Evolutionary conservation across 2,797 vertebrate genomes (phyloP).

Genomic region (Characodon lateralis): DNA sequence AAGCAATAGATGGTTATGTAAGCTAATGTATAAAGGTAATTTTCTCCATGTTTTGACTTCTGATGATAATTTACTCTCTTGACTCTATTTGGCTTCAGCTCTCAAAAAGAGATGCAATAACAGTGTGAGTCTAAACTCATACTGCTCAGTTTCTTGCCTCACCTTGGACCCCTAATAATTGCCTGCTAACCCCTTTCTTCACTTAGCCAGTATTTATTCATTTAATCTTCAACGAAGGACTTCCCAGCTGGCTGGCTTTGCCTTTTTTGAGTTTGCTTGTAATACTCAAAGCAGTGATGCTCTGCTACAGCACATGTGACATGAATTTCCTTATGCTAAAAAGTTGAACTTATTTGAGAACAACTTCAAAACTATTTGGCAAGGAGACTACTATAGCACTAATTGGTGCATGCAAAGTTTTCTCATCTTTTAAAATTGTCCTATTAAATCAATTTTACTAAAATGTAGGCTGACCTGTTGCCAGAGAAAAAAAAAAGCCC

Average conservation of each 20-base stretch:
- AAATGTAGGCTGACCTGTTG: constrained; percentile 41
- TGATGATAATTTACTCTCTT: neutral
- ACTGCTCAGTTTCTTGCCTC: neutral
- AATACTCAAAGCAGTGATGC: neutral
- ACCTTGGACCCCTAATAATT: neutral
- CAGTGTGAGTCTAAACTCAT: too few species aligned
- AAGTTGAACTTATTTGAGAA: neutral
- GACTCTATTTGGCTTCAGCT: too few species aligned
- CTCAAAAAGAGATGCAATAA: too few species aligned
- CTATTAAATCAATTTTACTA: constrained; percentile 70
- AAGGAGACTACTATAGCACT: neutral
- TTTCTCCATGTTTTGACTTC: neutral
- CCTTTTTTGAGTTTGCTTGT: neutral
- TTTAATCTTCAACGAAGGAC: neutral
- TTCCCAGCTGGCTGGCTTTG: neutral
- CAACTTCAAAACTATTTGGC: neutral
- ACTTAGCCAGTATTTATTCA: neutral
- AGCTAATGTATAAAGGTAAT: neutral
- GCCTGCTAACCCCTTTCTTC: neutral
- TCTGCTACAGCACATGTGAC: neutral
- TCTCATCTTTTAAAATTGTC: constrained; percentile 60
- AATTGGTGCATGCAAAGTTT: constrained; percentile 40
- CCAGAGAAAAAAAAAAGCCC: constrained; percentile 43
- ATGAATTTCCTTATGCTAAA: neutral
- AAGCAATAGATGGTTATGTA: neutral